A percentile compares a stretch with the other conserved stretches of the same genome.
phyloP scores from a whole-genome alignment of 1,140 invertebrate genomes.

The Octopus bimaculoides region DNA sequence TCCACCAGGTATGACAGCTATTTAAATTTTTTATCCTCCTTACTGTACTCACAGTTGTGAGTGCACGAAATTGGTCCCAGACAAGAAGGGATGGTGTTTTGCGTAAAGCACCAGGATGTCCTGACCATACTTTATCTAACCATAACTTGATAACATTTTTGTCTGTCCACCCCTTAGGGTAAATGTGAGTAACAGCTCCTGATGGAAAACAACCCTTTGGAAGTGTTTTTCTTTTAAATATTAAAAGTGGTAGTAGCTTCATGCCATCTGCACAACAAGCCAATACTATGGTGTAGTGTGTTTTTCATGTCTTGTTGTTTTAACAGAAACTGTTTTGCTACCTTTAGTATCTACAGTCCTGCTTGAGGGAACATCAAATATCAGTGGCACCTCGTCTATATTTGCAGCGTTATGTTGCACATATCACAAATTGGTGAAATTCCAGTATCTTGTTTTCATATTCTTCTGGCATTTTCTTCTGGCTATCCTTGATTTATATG shows the following conservation, averaged over 20 bases:
- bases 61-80: not conserved
- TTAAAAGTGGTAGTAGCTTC: constrained; percentile 21
- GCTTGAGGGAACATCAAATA: constrained; percentile 27
- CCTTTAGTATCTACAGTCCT: constrained; percentile 29
- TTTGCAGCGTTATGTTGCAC: constrained; percentile 21
- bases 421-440: constrained; percentile 5
- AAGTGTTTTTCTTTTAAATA: constrained; percentile 27
- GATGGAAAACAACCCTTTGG: constrained; percentile 4
- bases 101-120: not conserved
- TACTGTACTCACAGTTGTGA: not conserved
- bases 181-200: not conserved
- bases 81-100: constrained; percentile 5
- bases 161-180: not conserved
- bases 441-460: constrained; percentile 5
- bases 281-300: constrained; percentile 23
- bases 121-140: not conserved
- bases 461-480: not conserved
- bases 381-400: constrained; percentile 35
- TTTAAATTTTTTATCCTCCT: not conserved
- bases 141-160: not conserved
- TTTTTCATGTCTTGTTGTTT: constrained; percentile 27
- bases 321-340: constrained; percentile 21
- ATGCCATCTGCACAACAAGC: constrained; percentile 22
- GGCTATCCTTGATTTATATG: not conserved
- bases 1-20: not conserved